A percentile compares a stretch with the other conserved stretches of the same genome.
Conservation (phyloP, 2,797 vertebrate species). For the Garrulus glandarius region DNA sequence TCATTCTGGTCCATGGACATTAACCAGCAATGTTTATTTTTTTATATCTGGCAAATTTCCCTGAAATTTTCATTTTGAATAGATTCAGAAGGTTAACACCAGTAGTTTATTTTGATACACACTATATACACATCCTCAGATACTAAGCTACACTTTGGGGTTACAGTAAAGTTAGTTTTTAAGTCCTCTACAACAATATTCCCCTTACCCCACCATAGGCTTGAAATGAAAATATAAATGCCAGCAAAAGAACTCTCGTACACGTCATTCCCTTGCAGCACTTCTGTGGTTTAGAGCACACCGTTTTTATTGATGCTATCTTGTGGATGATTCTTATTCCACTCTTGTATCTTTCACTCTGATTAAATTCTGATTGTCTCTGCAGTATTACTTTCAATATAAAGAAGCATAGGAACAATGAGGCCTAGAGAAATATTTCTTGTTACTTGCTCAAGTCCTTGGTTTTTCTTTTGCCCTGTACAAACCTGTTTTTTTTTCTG, state of each 20-base stretch:
- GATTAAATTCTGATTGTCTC: not conserved
- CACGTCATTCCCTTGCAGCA: accelerated
- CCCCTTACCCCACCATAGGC: not conserved
- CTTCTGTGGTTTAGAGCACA: not conserved
- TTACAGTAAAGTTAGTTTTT: not conserved
- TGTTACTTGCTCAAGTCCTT: not conserved
- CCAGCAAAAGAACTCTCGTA: not conserved
- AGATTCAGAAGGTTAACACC: slow-evolving; percentile 68
- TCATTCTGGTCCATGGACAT: slow-evolving; percentile 55
- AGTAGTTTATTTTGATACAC: slow-evolving; percentile 70
- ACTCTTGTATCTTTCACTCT: not conserved
- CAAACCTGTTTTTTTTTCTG: not conserved
- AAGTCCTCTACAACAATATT: not conserved
- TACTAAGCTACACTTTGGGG: not conserved
- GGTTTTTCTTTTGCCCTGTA: not conserved
- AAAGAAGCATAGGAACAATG: not conserved
- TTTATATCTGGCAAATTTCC: slow-evolving; percentile 74
- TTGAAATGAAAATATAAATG: not conserved
- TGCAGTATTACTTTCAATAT: not conserved
- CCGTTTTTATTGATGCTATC: not conserved
- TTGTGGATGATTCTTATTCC: not conserved
- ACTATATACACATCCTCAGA: slow-evolving; percentile 30
- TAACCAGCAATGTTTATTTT: slow-evolving; percentile 75
- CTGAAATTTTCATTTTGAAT: slow-evolving; percentile 70
- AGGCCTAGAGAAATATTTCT: not conserved